Conservation (phyloP, 2,888 invertebrate genomes). For the Onthophagus sagittarius region DNA sequence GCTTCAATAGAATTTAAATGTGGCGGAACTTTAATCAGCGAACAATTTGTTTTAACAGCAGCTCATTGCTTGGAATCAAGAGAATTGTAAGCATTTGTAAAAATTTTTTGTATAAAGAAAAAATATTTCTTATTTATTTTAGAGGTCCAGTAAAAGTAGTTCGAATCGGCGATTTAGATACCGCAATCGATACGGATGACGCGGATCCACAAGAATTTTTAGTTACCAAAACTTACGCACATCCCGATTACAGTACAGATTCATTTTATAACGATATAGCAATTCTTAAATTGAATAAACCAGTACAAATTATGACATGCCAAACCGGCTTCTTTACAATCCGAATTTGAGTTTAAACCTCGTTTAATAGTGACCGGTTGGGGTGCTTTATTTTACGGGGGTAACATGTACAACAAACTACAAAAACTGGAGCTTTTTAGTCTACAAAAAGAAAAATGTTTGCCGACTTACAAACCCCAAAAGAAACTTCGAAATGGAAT, state of each 20-base stretch:
- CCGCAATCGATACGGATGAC: slow-evolving; percentile 33
- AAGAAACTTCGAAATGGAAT: slow-evolving; percentile 44
- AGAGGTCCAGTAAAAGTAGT: slow-evolving; percentile 44
- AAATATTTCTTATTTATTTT: neutral
- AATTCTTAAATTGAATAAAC: slow-evolving; percentile 45
- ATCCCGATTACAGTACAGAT: slow-evolving; percentile 46
- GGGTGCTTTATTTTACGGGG: slow-evolving; percentile 40
- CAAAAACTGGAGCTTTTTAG: slow-evolving; percentile 48
- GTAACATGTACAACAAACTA: slow-evolving; percentile 39
- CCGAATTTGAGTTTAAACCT: slow-evolving; percentile 25
- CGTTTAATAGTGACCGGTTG: slow-evolving; percentile 48
- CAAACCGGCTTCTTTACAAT: slow-evolving; percentile 49
- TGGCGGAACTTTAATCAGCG: slow-evolving; percentile 62
- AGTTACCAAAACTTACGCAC: slow-evolving; percentile 39
- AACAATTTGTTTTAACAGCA: slow-evolving; percentile 60
- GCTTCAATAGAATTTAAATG: slow-evolving; percentile 51
- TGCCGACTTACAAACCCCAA: slow-evolving; percentile 33
- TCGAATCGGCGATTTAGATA: slow-evolving; percentile 47
- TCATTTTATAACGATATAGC: slow-evolving; percentile 53
- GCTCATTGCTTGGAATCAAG: slow-evolving; percentile 54
- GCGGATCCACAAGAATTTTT: slow-evolving; percentile 37
- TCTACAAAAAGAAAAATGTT: slow-evolving; percentile 36
- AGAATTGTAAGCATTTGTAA: slow-evolving; percentile 24
- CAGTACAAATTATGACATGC: slow-evolving; percentile 43
- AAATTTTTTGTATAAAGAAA: neutral